A percentile compares a stretch with the other conserved stretches of the same genome.
Evolutionary conservation across 2,888 invertebrate species (phyloP).

Genomic region (Callimorpha dominula): DNA sequence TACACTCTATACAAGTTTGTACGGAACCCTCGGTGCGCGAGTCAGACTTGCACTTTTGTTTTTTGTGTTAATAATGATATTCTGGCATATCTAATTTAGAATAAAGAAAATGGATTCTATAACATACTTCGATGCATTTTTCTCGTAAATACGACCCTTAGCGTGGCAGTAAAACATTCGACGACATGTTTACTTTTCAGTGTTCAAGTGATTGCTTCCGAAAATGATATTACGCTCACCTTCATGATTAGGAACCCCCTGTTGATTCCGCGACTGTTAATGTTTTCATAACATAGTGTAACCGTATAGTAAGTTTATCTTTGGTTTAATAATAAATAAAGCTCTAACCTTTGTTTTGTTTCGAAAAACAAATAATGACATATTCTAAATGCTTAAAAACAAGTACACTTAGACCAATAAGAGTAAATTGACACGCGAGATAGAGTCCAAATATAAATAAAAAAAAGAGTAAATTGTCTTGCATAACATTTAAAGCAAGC

Average conservation of each 20-base stretch:
- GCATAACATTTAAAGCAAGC: slow-evolving; percentile 22
- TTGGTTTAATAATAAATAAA: background rate
- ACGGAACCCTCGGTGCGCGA: no score
- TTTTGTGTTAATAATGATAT: background rate
- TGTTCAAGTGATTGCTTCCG: no score
- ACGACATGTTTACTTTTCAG: background rate
- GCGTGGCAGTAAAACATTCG: background rate
- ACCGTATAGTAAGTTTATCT: background rate
- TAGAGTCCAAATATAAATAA: no score
- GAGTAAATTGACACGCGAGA: background rate
- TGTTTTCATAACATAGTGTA: background rate
- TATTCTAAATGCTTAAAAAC: background rate
- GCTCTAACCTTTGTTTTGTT: background rate
- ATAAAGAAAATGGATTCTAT: no score
- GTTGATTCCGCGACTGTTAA: background rate
- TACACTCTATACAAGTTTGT: no score
- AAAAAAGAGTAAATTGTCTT: slow-evolving; percentile 2
- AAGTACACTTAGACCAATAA: background rate
- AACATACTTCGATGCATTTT: no score
- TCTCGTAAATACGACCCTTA: background rate
- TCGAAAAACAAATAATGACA: background rate
- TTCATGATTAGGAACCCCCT: background rate
- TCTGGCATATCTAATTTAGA: background rate
- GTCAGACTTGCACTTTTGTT: no score
- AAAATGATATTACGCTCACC: background rate